Percentiles rank a stretch among this genome's conserved stretches.
Evolutionary conservation across 2,888 invertebrate genomes (phyloP).

Genomic region (Chouioia cunea): DNA sequence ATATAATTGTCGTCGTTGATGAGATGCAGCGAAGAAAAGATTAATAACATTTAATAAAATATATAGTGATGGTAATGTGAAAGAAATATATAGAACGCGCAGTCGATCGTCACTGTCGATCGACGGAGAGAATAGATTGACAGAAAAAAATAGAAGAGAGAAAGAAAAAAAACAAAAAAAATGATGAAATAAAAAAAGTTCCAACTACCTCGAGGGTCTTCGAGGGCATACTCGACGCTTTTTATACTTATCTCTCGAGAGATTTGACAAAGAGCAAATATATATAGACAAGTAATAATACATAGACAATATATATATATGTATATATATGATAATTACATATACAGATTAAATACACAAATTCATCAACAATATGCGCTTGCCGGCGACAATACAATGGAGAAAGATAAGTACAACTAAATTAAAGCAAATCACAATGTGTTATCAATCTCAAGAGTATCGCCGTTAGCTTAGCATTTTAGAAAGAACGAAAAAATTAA

Average conservation of each 20-base stretch:
- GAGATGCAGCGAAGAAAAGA: too few species aligned
- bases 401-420: too few species aligned
- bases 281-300: conserved; percentile 4
- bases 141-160: conserved; percentile 7
- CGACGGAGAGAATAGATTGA: conserved; percentile 31
- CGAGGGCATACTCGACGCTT: conserved; percentile 49
- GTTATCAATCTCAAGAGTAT: too few species aligned
- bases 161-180: conserved; percentile 31
- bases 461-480: too few species aligned
- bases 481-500: too few species aligned
- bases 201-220: conserved; percentile 55
- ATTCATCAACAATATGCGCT: neutral
- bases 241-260: conserved; percentile 2
- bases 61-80: conserved; percentile 6
- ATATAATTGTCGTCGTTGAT: too few species aligned
- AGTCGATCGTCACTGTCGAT: conserved; percentile 49
- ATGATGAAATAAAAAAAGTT: conserved; percentile 12
- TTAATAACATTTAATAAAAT: too few species aligned
- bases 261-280: conserved; percentile 19
- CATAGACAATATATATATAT: conserved; percentile 12
- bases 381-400: too few species aligned
- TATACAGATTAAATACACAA: conserved; percentile 14
- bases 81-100: conserved; percentile 36
- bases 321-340: conserved; percentile 9
- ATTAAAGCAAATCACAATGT: too few species aligned